These are phyloP conservation scores for Pipistrellus nathusii DNA, from an alignment of 2,797 vertebrate species.

Conservation along the genomic window DNA sequence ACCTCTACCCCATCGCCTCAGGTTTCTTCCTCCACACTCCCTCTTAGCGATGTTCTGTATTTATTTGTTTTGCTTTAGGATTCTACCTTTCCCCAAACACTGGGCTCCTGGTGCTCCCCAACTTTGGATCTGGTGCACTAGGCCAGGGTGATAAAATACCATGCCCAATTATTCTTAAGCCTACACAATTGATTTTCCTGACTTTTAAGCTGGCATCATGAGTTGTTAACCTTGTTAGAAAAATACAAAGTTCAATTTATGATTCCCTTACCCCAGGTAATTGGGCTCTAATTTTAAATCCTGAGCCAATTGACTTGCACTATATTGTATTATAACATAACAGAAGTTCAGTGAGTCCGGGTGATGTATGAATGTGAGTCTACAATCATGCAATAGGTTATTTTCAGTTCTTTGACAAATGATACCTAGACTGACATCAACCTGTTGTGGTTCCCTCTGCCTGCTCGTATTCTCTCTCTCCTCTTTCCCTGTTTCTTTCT, in stretches of 20 bases:
- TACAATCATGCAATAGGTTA: constrained; percentile 64
- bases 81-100: not conserved
- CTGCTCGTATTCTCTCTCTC: not conserved
- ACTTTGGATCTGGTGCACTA: not conserved
- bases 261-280: constrained; percentile 65
- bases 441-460: not conserved
- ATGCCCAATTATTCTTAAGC: constrained; percentile 31
- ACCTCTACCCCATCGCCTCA: fast-evolving
- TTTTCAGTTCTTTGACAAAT: constrained; percentile 59
- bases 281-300: constrained; percentile 73
- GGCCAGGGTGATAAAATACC: constrained; percentile 32
- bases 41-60: not conserved
- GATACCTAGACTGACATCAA: not conserved
- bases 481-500: not conserved
- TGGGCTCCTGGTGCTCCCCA: not conserved
- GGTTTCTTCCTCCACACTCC: not conserved
- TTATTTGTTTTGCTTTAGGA: not conserved
- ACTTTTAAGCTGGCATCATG: constrained; percentile 33
- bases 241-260: constrained; percentile 76
- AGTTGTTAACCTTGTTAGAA: constrained; percentile 77
- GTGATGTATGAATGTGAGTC: constrained; percentile 51
- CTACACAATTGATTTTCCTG: constrained; percentile 65
- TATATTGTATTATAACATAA: constrained; percentile 69
- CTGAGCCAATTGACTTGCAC: constrained; percentile 66
- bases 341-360: constrained; percentile 44